Conservation (phyloP, 2,113 vertebrate species). For the Polypterus senegalus region DNA sequence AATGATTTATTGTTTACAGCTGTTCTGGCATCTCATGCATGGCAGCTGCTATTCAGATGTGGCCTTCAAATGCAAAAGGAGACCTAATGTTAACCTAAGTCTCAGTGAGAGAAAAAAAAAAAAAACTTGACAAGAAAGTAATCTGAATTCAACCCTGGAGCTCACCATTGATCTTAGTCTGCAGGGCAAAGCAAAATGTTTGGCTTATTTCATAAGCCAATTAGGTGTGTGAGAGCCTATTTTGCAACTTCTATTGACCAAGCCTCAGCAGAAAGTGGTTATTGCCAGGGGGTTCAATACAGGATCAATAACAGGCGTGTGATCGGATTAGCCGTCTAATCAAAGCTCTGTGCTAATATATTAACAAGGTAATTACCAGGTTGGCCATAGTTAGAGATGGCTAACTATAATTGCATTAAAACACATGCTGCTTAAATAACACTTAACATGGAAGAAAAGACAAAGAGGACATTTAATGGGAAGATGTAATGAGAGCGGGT, state of each 20-base stretch:
- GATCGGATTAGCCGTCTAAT: slow-evolving; percentile 94
- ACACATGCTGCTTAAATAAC: slow-evolving; percentile 36
- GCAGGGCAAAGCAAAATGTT: slow-evolving; percentile 88
- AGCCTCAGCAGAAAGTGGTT: slow-evolving; percentile 70
- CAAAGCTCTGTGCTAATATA: slow-evolving; percentile 90
- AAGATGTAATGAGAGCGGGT: too few species aligned
- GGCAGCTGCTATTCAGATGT: slow-evolving; percentile 80
- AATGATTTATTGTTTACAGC: slow-evolving; percentile 86
- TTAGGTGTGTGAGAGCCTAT: slow-evolving; percentile 79
- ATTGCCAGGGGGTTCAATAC: slow-evolving; percentile 65
- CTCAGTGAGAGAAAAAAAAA: slow-evolving; percentile 27
- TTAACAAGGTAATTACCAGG: slow-evolving; percentile 90
- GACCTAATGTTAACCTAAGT: slow-evolving; percentile 44
- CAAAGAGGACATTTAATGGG: too few species aligned
- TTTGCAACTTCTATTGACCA: slow-evolving; percentile 77
- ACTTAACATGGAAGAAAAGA: slow-evolving; percentile 1
- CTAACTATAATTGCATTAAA: slow-evolving; percentile 61
- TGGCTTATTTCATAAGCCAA: slow-evolving; percentile 89
- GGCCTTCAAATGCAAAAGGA: slow-evolving; percentile 48
- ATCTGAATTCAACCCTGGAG: slow-evolving; percentile 74
- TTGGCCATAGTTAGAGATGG: slow-evolving; percentile 47
- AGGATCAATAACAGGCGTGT: slow-evolving; percentile 77
- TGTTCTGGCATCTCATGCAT: slow-evolving; percentile 57
- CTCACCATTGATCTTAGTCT: slow-evolving; percentile 72
- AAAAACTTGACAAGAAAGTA: slow-evolving; percentile 58